Percentiles rank a stretch among this genome's conserved stretches.
These are phyloP conservation scores for Pardosa pseudoannulata DNA, from an alignment of 2,888 invertebrate genomes.

Conservation along the genomic window DNA sequence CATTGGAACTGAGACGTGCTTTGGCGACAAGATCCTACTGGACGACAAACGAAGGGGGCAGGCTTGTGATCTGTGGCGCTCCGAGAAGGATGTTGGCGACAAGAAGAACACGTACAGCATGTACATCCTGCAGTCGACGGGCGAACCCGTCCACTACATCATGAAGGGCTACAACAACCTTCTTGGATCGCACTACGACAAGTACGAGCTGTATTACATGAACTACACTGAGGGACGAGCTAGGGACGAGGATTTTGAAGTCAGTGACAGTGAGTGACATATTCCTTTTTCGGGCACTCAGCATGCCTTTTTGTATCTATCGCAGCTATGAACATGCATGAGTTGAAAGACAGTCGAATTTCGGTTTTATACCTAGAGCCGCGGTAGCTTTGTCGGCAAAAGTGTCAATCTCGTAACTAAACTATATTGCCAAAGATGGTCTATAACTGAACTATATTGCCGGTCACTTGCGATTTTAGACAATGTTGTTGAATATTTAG, in stretches of 20 bases:
- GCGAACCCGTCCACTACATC: constrained; percentile 84
- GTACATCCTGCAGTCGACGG: constrained; percentile 83
- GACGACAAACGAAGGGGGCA: constrained; percentile 79
- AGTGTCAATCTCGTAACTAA: too few relatives aligned
- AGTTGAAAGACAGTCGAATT: too few relatives aligned
- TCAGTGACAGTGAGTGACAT: constrained; percentile 53
- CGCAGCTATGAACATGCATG: too few relatives aligned
- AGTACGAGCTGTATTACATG: constrained; percentile 91
- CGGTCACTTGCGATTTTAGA: too few relatives aligned
- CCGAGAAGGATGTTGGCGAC: constrained; percentile 84
- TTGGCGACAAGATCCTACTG: constrained; percentile 23
- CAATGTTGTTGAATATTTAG: too few relatives aligned
- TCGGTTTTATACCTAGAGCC: too few relatives aligned
- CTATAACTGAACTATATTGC: too few relatives aligned
- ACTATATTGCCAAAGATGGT: too few relatives aligned
- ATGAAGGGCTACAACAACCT: constrained; percentile 95
- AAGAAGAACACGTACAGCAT: constrained; percentile 92
- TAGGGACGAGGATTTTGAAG: constrained; percentile 55
- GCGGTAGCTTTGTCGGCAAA: too few relatives aligned
- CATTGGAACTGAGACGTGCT: constrained; percentile 57
- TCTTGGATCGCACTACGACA: constrained; percentile 96
- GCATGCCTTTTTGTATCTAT: too few relatives aligned
- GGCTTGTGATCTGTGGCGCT: constrained; percentile 87
- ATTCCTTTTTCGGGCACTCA: too few relatives aligned
- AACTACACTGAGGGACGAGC: constrained; percentile 77